Base-by-base conservation (phyloP, 2,797 vertebrate genomes). In the Acanthurus leucopareius region DNA sequence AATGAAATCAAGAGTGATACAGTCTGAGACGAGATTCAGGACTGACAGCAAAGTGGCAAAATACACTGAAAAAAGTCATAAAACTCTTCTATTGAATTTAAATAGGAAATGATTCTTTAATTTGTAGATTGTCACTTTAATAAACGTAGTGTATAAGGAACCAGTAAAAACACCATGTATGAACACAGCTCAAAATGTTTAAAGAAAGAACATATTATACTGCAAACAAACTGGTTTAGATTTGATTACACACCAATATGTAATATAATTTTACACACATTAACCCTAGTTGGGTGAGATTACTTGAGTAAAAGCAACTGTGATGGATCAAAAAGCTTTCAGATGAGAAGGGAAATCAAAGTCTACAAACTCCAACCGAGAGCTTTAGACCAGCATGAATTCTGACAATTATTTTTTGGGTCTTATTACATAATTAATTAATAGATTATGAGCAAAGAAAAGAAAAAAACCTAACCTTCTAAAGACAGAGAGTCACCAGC, bases 401-500 rank as follows among this genome's bases (percentile, higher is more conserved):
- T 32, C 5, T 47, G 15, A 58, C 63, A 77, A 20, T 54, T 9
- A 53, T 53, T 66, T 52, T 48, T 57, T 15, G 58, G 54, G 42
- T 53, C 19, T 25, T 54, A 52, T 73, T 58, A 70, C 52, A 53
- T 51, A 25, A 28, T 3, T 42, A 3, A 66, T 42, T 40, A 64
- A 60, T 40, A 65, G 63, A 71, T 62, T 67, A 73, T 49, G 19
- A 44, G 6, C 54, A 79, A n/a, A 52, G 19, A 73, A 6, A 60
- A 40, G 14, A 57, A 69, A 4, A 4, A 54, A 75, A 60, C 40
- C 10, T 5, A 20, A 61, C 3, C 1, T 45, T 8, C 7, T 54
- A 38, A 54, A 32, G 7, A 7, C 28, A 57, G 57, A 86, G 20
- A 75, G 45, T 73, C n/a, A 67, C 42, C 63, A 62, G 42, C 5